These are phyloP conservation scores for Euzetes globulus DNA, from an alignment of 2,888 invertebrate species.

Conservation along the genomic window DNA sequence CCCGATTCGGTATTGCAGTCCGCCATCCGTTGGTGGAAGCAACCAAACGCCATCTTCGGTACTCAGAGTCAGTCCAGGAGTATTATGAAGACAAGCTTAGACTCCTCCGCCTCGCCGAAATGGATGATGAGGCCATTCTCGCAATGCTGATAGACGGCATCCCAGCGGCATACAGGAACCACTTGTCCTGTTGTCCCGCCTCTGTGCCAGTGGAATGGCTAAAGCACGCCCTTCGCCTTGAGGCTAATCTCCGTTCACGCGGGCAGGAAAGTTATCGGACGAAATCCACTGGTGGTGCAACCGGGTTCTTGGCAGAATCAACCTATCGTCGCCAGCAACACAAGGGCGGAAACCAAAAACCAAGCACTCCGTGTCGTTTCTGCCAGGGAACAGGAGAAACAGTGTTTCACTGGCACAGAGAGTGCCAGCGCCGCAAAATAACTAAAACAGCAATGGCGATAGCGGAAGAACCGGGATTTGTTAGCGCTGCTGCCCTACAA, in stretches of 20 bases:
- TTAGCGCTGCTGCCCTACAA: too few relatives aligned
- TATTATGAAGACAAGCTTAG: slow-evolving; percentile 18
- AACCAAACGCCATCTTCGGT: background rate
- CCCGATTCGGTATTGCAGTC: slow-evolving; percentile 1
- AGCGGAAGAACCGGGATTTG: too few relatives aligned
- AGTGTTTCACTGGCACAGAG: background rate
- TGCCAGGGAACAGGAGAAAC: background rate
- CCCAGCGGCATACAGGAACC: background rate
- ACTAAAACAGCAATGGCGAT: too few relatives aligned
- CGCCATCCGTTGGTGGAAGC: background rate
- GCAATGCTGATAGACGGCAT: slow-evolving; percentile 10
- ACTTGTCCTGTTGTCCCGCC: background rate
- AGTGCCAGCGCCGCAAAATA: background rate
- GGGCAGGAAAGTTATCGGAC: too few relatives aligned
- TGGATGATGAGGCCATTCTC: background rate
- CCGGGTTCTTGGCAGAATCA: too few relatives aligned
- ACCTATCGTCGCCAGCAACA: too few relatives aligned
- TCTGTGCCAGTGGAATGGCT: background rate
- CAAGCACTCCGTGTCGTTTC: background rate
- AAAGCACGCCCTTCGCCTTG: background rate
- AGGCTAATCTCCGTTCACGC: background rate
- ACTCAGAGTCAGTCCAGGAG: background rate
- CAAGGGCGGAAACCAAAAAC: too few relatives aligned
- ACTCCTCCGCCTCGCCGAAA: background rate
- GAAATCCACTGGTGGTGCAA: too few relatives aligned